Evolutionary conservation across 2,888 invertebrate genomes (phyloP).

Genomic region (Trichopoda pennipes): DNA sequence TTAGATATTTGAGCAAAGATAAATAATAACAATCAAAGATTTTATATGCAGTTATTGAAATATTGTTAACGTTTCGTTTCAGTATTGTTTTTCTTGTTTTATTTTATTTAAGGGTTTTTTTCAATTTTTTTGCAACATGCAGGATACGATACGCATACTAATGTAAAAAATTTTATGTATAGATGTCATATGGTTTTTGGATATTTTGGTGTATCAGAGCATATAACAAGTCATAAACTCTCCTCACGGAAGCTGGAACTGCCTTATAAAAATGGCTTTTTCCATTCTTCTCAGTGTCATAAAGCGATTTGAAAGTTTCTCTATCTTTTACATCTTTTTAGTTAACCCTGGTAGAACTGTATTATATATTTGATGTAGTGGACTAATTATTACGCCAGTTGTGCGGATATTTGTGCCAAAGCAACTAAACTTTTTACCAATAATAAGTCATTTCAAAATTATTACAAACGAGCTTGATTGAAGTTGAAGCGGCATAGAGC

Average conservation of each 20-base stretch:
- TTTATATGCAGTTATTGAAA: conserved; percentile 60
- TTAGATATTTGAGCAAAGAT: conserved; percentile 18
- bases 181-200: conserved; percentile 3
- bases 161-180: not conserved
- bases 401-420: too few species aligned
- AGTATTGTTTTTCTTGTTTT: conserved; percentile 24
- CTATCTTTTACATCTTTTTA: not conserved
- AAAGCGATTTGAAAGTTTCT: not conserved
- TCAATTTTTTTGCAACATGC: too few species aligned
- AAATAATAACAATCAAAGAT: conserved; percentile 49
- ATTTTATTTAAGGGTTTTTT: too few species aligned
- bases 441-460: too few species aligned
- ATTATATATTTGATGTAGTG: too few species aligned
- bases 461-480: too few species aligned
- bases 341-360: too few species aligned
- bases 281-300: not conserved
- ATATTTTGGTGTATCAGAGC: conserved; percentile 20
- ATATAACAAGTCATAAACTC: conserved; percentile 1
- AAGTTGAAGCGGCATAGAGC: too few species aligned
- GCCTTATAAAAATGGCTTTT: not conserved
- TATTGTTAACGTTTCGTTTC: conserved; percentile 51
- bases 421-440: too few species aligned
- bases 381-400: too few species aligned
- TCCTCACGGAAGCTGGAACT: not conserved
- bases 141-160: conserved; percentile 2